Percentiles rank a stretch among this genome's conserved stretches.
Conservation (phyloP, 2,888 invertebrate species). For the Clunio marinus region DNA sequence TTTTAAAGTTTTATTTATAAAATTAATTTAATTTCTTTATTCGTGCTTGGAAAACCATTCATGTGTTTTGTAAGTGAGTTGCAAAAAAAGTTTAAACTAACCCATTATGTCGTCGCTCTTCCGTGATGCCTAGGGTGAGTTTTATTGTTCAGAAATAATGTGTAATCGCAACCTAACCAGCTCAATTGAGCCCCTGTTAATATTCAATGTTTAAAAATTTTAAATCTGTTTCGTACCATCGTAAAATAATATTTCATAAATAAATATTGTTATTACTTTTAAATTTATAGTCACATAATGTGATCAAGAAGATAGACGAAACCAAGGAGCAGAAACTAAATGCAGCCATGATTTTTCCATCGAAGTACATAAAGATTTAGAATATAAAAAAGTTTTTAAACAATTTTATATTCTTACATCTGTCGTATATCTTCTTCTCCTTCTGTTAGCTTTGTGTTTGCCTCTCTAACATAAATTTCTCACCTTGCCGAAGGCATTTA, state of each 20-base stretch:
- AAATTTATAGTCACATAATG: slow-evolving; percentile 22
- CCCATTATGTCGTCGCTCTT: neutral
- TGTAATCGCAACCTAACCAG: slow-evolving; percentile 2
- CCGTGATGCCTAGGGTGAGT: neutral
- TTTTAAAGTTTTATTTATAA: no score
- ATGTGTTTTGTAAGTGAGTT: neutral
- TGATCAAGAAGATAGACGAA: slow-evolving; percentile 12
- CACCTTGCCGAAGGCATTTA: slow-evolving; percentile 23
- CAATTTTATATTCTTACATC: neutral
- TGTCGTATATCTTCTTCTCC: slow-evolving; percentile 21
- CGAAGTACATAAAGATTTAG: no score
- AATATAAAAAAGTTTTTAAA: slow-evolving; percentile 3
- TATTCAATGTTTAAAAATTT: neutral
- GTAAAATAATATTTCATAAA: slow-evolving; percentile 16
- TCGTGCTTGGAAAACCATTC: no score
- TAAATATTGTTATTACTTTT: slow-evolving; percentile 33
- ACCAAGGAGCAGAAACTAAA: neutral
- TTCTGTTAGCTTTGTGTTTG: neutral
- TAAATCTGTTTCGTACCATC: neutral
- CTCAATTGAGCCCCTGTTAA: neutral
- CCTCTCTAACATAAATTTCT: slow-evolving; percentile 9
- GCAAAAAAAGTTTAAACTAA: neutral
- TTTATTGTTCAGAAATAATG: slow-evolving; percentile 17
- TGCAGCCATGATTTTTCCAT: slow-evolving; percentile 35
- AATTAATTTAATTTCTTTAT: no score